Evolutionary conservation across 2,113 vertebrate species (phyloP), one percentile per base, ranked within the genome.

Genomic region (Melozone crissalis): DNA sequence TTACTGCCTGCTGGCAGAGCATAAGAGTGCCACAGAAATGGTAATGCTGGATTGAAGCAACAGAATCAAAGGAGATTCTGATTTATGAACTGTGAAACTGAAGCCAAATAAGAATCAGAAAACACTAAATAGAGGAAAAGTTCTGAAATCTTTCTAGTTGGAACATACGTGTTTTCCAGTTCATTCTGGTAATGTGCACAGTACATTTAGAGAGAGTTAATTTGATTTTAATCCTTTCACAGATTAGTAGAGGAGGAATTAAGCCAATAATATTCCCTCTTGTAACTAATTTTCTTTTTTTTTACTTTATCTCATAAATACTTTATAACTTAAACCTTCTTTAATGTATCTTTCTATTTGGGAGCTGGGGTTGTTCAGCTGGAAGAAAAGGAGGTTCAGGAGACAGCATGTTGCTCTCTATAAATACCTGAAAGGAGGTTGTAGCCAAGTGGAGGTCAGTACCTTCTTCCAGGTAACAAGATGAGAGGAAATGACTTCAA

Each of bases 231-330:
- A 52, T 84, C 44, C 27, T 87, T 87, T 71, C 69, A 71, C 24
- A 84, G 79, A 76, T 67, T 87, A 90, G 16, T 46, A 77, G 62
- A 84, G 57, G 22, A 30, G 20, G 69, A 93, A 62, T 10, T 65
- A 57, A 51, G 27, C 66, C 83, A 95, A 80, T 89, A 95, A 66
- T 30, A 54, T 80, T 83, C 44, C 63, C 54, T 80, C 46, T 73
- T 93, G 69, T 83, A 55, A 71, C 35, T 89, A 87, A 80, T 73
- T 89, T 82, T 74, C 44, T 84, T 52, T 30, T 94, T 47, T 66
- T 55, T 84, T 90, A 89, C 35, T 78, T 87, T 90, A 87, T 82
- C 62, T 82, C 55, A 94, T 84, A 89, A 94, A 80, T 68, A 78
- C 26, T 78, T 61, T 52, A 55, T 72, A 69, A 65, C 75, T 87